These are phyloP conservation scores for Chironomus riparius DNA, from an alignment of 2,888 invertebrate genomes.

Conservation along the genomic window DNA sequence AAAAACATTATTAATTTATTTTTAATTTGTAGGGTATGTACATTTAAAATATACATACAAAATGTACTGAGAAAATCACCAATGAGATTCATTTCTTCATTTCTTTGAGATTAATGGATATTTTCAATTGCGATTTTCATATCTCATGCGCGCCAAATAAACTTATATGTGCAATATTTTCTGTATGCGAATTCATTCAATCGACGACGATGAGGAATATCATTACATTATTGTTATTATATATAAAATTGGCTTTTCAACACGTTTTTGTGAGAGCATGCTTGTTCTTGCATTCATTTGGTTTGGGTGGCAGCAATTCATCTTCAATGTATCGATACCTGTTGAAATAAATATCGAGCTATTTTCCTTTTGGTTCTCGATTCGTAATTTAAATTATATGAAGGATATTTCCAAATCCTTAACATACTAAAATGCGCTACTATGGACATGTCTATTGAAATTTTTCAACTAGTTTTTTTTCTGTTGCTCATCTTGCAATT, in stretches of 20 bases:
- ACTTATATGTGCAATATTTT: background rate
- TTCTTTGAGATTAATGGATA: conserved; percentile 8
- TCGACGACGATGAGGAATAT: background rate
- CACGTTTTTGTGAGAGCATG: too few relatives aligned
- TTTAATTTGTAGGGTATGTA: conserved; percentile 13
- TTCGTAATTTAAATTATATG: too few relatives aligned
- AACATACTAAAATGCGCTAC: too few relatives aligned
- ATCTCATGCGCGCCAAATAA: background rate
- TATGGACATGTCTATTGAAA: too few relatives aligned
- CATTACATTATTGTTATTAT: background rate
- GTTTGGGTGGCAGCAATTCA: too few relatives aligned
- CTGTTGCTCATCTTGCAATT: background rate
- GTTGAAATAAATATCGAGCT: too few relatives aligned
- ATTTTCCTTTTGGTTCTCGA: too few relatives aligned
- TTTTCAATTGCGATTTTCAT: background rate
- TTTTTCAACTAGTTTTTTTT: too few relatives aligned
- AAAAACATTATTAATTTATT: conserved; percentile 15
- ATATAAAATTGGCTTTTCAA: background rate
- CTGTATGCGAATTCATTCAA: too few relatives aligned
- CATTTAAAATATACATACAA: background rate
- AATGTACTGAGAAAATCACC: background rate
- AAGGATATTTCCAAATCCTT: too few relatives aligned
- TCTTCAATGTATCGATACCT: background rate
- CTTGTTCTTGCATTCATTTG: too few relatives aligned
- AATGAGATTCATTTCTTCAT: background rate